phyloP scores from a whole-genome alignment of 2,113 vertebrate species.

The Brachirus orientalis region DNA sequence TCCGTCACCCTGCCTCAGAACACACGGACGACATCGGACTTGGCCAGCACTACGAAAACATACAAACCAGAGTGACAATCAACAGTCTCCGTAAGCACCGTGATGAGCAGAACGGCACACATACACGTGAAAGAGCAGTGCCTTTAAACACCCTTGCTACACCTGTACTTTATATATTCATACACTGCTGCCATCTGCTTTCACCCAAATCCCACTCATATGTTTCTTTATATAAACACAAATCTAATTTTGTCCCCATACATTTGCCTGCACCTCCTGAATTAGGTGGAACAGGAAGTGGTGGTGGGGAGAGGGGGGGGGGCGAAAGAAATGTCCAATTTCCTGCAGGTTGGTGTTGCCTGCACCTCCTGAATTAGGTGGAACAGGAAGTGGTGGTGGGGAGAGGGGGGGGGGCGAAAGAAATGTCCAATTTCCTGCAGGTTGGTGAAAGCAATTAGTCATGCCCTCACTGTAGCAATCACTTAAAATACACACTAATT shows the following conservation, averaged over 20 bases:
- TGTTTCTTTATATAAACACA: neutral
- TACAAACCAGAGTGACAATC: slow-evolving; percentile 85
- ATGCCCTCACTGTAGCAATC: slow-evolving; percentile 57
- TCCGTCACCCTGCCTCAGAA: slow-evolving; percentile 91
- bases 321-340: slow-evolving; percentile 20
- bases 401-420: neutral
- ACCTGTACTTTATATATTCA: neutral
- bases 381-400: neutral
- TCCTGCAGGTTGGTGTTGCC: slow-evolving; percentile 51
- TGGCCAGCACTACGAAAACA: slow-evolving; percentile 92
- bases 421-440: slow-evolving; percentile 41
- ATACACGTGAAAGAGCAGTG: neutral
- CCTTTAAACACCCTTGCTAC: too few species aligned
- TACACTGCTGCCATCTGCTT: neutral
- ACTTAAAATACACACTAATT: slow-evolving; percentile 70
- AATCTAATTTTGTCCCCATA: neutral
- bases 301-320: too few species aligned
- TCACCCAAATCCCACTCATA: neutral
- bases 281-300: slow-evolving; percentile 13
- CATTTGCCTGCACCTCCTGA: neutral
- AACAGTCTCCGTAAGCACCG: slow-evolving; percentile 92
- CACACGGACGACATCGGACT: slow-evolving; percentile 90
- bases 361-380: slow-evolving; percentile 1
- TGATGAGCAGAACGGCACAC: too few species aligned
- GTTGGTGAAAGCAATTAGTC: slow-evolving; percentile 61